Percentiles rank a stretch among this genome's conserved stretches.
phyloP scores from a whole-genome alignment of 2,113 vertebrate species.

The Labeo catla region DNA sequence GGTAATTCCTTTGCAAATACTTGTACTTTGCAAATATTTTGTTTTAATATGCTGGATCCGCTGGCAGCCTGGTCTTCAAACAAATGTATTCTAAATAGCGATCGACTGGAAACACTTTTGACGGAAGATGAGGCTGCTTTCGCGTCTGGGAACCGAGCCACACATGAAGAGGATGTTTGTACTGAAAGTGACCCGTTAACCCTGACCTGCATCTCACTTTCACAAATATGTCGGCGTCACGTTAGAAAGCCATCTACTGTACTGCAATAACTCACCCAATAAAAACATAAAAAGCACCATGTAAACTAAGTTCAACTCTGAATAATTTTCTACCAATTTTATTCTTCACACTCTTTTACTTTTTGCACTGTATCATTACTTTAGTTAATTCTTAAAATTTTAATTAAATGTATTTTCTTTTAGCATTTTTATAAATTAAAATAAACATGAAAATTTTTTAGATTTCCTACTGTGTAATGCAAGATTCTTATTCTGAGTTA shows the following conservation, averaged over 20 bases:
- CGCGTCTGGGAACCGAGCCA: constrained; percentile 32
- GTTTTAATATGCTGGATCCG: constrained; percentile 13
- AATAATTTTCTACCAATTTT: background rate
- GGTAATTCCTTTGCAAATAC: constrained; percentile 13
- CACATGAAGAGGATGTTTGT: constrained; percentile 46
- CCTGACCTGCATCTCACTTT: constrained; percentile 20
- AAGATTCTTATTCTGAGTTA: too few relatives aligned
- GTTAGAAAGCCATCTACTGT: background rate
- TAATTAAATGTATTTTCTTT: too few relatives aligned
- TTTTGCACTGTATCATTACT: background rate
- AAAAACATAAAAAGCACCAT: background rate
- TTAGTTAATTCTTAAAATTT: background rate
- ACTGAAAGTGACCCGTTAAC: constrained; percentile 30
- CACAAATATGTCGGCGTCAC: constrained; percentile 2
- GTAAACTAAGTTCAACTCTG: background rate
- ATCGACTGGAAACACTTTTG: background rate
- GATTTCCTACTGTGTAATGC: too few relatives aligned
- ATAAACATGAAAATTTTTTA: too few relatives aligned
- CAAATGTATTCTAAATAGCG: background rate
- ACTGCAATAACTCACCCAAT: background rate
- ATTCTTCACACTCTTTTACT: background rate
- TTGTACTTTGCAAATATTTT: background rate
- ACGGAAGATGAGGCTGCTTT: constrained; percentile 7
- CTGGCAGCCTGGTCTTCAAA: background rate
- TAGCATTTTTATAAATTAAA: too few relatives aligned